Evolutionary conservation across 2,888 invertebrate genomes (phyloP), one percentile per base, ranked within the genome.

Genomic region (Mactromeris polynyma): DNA sequence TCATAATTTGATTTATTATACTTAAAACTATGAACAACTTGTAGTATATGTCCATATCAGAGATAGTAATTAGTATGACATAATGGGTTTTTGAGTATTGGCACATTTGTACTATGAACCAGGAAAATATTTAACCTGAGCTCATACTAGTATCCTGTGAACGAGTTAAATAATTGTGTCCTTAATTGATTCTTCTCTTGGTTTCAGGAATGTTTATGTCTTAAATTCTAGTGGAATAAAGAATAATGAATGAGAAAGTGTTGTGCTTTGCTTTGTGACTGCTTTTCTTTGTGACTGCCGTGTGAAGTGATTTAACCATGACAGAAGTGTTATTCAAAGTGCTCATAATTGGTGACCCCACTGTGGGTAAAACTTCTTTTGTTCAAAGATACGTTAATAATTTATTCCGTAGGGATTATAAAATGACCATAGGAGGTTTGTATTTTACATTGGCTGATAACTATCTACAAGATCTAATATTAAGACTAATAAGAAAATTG

Each of bases 321-420:
- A 92, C 93, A 73, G 96, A 96, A 89, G 91, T 96, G 17, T 89
- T 96, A 40, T 95, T 95, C 84, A 96, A 96, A 93, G 94, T 96
- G 0, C 93, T 96, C 11, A 94, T 96, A 26, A 95, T 96, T 85
- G 96, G 96, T 33, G 96, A 96, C 85, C 95, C 96, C 0, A 94
- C 95, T 14, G 96, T 96, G 9, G 97, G 97, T 1, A 97, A 97
- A 93, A 97, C 97, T 4, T 97, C 97, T 11, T 97, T 97, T 95
- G 97, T 97, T n/a, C 97, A 97, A 94, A 96, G 97, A 84, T 97
- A 97, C 94, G 97, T 97, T 19, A 97, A 97, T 91, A 97, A 97
- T 93, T 96, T 97, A 2, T 97, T 96, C 93, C 96, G 97, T 86
- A 94, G 96, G 86, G 97, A 97, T 92, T 97, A 97, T 95, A 97